Evolutionary conservation across 2,113 vertebrate species (phyloP).

Genomic region (Atherinomorus stipes): DNA sequence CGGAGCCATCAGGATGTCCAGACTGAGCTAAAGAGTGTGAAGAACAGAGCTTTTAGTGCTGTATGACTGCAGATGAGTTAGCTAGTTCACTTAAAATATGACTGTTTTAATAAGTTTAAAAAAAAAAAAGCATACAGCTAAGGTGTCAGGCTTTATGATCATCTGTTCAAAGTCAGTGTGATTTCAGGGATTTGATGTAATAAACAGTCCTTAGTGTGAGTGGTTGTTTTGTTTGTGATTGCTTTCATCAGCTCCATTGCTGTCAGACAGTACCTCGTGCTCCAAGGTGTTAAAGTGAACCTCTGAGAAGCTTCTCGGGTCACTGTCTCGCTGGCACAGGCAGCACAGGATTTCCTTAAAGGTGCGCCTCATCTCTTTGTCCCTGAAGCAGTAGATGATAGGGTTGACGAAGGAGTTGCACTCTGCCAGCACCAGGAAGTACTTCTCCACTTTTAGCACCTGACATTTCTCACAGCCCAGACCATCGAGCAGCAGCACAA

Average conservation of each 20-base stretch:
- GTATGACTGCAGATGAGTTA: too few relatives aligned
- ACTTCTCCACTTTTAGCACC: slow-evolving; percentile 80
- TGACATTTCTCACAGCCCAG: slow-evolving; percentile 5
- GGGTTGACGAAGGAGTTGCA: slow-evolving; percentile 83
- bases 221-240: slow-evolving; percentile 46
- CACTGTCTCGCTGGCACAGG: slow-evolving; percentile 17
- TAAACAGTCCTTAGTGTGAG: slow-evolving; percentile 22
- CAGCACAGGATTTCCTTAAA: slow-evolving; percentile 79
- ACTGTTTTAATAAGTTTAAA: not conserved
- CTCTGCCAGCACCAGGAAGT: slow-evolving; percentile 82
- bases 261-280: slow-evolving; percentile 82
- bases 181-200: not conserved
- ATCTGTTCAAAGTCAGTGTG: slow-evolving; percentile 4
- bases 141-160: not conserved
- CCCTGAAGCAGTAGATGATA: slow-evolving; percentile 84
- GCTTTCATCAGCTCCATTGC: slow-evolving; percentile 50
- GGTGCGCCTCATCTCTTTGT: slow-evolving; percentile 81
- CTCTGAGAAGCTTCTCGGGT: not conserved
- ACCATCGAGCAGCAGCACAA: slow-evolving; percentile 88
- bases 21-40: not conserved
- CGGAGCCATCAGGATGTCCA: too few relatives aligned
- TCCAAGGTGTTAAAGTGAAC: slow-evolving; percentile 78
- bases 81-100: not conserved
- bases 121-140: not conserved
- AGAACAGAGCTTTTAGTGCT: too few relatives aligned